Base-by-base conservation (phyloP, 30 jellyfish, hydroid and myxozoan species). In the Mastigias papua region DNA sequence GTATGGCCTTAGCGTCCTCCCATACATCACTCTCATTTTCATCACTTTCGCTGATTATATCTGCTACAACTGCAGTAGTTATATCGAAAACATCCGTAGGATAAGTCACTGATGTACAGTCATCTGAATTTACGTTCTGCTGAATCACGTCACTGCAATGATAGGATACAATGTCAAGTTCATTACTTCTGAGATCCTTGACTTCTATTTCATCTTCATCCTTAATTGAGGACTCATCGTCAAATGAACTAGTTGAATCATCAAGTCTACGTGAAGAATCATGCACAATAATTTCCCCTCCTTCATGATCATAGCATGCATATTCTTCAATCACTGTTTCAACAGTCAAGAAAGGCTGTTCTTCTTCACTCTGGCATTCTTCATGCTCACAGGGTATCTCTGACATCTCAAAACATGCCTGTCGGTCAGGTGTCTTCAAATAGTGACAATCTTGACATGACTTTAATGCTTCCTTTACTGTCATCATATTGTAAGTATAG, bases 1-100 rank as follows among this genome's bases (percentile, higher is more conserved):
- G 99, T 10, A 96, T 87, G 77, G 95, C 98, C 73, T 94, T 97
- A 11, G 99, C 99, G 78, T 96, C 99, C 31, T 76, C 98, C 99
- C 99, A 96, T 0, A 96, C 91, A 49, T 89, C 97, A 15, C 92
- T 90, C 34, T 76, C 97, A 19, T 84, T 89, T 30, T 90, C 94
- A 9, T 81, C 96, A 48, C 88, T 88, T 63, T 62, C 98, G 76
- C 96, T 96, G n/a, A n/a, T 95, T 34, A 86, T 90, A 48, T 97
- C 96, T 0, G 87, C 97, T 27, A 94, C 68, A 34, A 88, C 76
- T 19, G 90, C 88, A 28, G 97, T 94, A 31, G 93, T 92, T 3
- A 89, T 94, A 25, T 94, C 99, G 49, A 93, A 73, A 11, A 88
- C 89, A 60, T 93, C 98, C 5, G 98, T 93, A 29, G 91, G 92